These are phyloP conservation scores for Odontomachus brunneus DNA, from an alignment of 1,140 invertebrate species.

Conservation along the genomic window DNA sequence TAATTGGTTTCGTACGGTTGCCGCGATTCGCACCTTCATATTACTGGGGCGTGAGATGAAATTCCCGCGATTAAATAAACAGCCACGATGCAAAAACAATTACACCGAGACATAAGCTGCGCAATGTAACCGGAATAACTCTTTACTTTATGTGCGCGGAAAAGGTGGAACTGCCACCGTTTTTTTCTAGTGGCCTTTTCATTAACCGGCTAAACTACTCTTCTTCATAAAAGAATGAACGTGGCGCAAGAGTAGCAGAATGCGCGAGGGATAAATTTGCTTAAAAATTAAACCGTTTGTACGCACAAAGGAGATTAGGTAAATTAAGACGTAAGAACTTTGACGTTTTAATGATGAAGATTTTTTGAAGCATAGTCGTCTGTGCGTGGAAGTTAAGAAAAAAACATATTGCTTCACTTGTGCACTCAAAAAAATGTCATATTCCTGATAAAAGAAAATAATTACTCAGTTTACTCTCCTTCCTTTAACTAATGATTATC, in stretches of 20 bases:
- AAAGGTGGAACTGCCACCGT: constrained; percentile 1
- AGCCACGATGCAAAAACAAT: constrained; percentile 42
- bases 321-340: not conserved
- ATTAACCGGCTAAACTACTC: constrained; percentile 29
- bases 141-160: constrained; percentile 51
- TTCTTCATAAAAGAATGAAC: constrained; percentile 18
- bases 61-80: constrained; percentile 52
- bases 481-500: too few relatives aligned
- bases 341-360: constrained; percentile 3
- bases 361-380: constrained; percentile 3
- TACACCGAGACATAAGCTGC: constrained; percentile 20
- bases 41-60: constrained; percentile 24
- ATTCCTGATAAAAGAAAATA: too few relatives aligned
- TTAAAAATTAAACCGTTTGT: constrained; percentile 4
- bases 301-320: not conserved
- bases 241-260: not conserved
- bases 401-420: too few relatives aligned
- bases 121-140: constrained; percentile 60
- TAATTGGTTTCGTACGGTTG: constrained; percentile 49
- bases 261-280: not conserved
- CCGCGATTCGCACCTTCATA: constrained; percentile 45
- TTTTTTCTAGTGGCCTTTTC: constrained; percentile 15
- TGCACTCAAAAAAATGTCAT: too few relatives aligned
- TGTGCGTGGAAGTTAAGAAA: too few relatives aligned
- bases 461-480: too few relatives aligned